Evolutionary conservation across 1,140 invertebrate species (phyloP), one percentile per base, ranked within the genome.

Genomic region (Drosophila carrolli): DNA sequence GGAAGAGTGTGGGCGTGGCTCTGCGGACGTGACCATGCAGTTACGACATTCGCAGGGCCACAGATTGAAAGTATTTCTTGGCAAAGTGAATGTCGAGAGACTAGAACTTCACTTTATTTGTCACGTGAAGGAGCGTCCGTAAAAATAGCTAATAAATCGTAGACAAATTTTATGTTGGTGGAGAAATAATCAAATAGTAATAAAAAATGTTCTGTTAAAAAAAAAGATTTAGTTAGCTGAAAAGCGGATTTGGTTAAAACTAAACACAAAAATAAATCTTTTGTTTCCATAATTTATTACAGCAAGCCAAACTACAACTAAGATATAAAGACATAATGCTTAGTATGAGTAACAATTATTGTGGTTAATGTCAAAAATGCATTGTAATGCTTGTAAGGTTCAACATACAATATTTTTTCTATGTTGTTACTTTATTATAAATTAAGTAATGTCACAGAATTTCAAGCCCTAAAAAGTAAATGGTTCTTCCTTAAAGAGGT

Each of bases 21-120:
- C 16, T 16, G 23, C 2, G 72, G 50, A 86, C 83, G 83, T 86
- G 83, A 86, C 84, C 83, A 88, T 89, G 84, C 83, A 88, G 76
- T 66, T 44, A 65, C 53, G 54, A 38, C 61, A 43, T 23, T n/a
- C 29, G n/a, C 48, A 29, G 27, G 43, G 65, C 43, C 51, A 54
- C 48, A 77, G 62, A 75, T 75, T 75, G 51, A 55, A 48, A 14
- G 43, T 23, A 56, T 56, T 16, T 32, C 35, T 3, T 32, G 14
- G 37, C 19, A 13, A 13, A 11, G 54, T n/a, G 19, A 3, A 41
- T 27, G 11, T 2, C 9, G 29, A n/a, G 9, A 48, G 44, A 23
- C 13, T 32, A 23, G 14, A 23, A 10, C 11, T 44, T 7, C 27
- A 53, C 13, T 50, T 48, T 41, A 14, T 66, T 48, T 40, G 44